A percentile compares a stretch with the other conserved stretches of the same genome.
Evolutionary conservation across 2,113 vertebrate genomes (phyloP).

Genomic region (Heptranchias perlo): DNA sequence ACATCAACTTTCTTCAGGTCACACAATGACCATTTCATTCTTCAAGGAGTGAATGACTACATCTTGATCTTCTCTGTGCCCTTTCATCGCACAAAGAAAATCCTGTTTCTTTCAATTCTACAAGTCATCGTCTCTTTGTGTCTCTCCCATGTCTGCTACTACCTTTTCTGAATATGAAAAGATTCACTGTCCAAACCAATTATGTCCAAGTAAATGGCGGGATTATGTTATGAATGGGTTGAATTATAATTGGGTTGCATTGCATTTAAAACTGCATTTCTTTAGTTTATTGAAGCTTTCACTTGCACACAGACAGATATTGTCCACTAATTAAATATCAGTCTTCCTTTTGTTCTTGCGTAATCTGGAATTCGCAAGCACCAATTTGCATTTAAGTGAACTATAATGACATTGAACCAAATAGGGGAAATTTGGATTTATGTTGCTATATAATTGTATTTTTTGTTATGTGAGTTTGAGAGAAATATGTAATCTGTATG

Average conservation of each 20-base stretch:
- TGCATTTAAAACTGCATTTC: not conserved
- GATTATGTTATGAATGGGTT: not conserved
- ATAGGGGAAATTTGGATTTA: not conserved
- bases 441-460: not conserved
- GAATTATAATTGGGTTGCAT: not conserved
- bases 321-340: not conserved
- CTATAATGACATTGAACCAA: not conserved
- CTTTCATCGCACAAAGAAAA: not conserved
- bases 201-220: not conserved
- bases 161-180: not conserved
- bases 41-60: not conserved
- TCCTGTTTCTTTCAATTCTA: not conserved
- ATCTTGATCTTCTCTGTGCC: not conserved
- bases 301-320: not conserved
- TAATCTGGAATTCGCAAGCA: not conserved
- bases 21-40: not conserved
- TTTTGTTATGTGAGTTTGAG: not conserved
- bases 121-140: not conserved
- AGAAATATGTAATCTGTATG: not conserved
- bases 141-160: not conserved
- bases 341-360: not conserved
- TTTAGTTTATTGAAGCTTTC: not conserved
- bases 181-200: not conserved
- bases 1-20: not conserved
- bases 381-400: not conserved